Evolutionary conservation across 1,140 invertebrate species (phyloP).

Genomic region (Propsilocerus akamusi): DNA sequence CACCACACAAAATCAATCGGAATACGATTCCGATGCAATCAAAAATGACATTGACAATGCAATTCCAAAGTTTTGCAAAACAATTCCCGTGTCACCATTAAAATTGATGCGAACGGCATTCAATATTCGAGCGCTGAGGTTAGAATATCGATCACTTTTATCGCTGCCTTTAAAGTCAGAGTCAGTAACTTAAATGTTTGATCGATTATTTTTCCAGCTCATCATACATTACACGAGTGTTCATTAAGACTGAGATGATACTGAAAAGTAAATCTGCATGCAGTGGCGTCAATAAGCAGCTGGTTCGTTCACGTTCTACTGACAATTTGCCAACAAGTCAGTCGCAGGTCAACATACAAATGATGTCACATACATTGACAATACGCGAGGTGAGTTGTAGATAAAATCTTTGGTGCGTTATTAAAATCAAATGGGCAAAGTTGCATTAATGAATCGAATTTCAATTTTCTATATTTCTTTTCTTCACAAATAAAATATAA

Average conservation of each 20-base stretch:
- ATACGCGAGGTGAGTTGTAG: conserved; percentile 62
- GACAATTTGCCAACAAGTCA: conserved; percentile 81
- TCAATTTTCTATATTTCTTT: conserved; percentile 8
- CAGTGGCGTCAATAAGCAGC: conserved; percentile 43
- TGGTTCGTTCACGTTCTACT: conserved; percentile 58
- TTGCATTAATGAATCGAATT: conserved; percentile 6
- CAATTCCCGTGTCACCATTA: conserved; percentile 70
- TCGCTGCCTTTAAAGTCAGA: background rate
- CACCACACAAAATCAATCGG: conserved; percentile 35
- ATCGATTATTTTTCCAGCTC: conserved; percentile 34
- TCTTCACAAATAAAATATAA: no score
- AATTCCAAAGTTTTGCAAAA: conserved; percentile 67
- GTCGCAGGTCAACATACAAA: conserved; percentile 80
- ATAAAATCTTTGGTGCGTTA: conserved; percentile 6
- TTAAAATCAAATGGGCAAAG: conserved; percentile 8
- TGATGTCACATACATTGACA: conserved; percentile 80
- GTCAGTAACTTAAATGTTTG: conserved; percentile 4
- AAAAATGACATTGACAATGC: conserved; percentile 65
- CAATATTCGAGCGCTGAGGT: conserved; percentile 69
- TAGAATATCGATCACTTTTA: background rate
- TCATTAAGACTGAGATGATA: conserved; percentile 81
- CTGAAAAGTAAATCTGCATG: conserved; percentile 60
- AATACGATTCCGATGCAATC: conserved; percentile 60
- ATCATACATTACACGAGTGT: conserved; percentile 77
- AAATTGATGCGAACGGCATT: conserved; percentile 79